Percentiles rank a stretch among this genome's conserved stretches.
Conservation (phyloP, 2,113 vertebrate species). For the Gnathonemus echidnorhynchus region DNA sequence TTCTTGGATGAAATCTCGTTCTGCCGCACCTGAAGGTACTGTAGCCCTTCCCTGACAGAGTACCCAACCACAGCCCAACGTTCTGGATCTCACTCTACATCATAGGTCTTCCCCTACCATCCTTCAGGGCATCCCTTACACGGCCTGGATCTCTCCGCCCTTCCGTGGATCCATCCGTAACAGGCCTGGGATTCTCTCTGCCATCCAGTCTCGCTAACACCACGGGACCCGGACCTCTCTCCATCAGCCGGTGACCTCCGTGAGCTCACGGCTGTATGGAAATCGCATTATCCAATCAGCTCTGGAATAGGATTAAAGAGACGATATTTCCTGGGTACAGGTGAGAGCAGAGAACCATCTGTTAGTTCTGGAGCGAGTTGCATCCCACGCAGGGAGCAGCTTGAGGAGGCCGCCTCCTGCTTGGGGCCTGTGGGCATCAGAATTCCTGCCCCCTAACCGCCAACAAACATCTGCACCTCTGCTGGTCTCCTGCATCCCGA, state of each 20-base stretch:
- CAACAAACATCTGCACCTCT: neutral
- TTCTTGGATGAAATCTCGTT: neutral
- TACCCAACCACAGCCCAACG: neutral
- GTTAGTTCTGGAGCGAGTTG: neutral
- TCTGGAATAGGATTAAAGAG: neutral
- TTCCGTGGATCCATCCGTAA: neutral
- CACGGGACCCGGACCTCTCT: neutral
- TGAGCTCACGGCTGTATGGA: neutral
- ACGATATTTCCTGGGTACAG: neutral
- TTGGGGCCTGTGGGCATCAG: neutral
- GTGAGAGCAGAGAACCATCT: constrained; percentile 1
- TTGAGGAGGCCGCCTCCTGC: neutral
- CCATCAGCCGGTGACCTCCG: neutral
- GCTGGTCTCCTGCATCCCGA: neutral
- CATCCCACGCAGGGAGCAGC: neutral
- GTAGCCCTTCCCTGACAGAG: neutral
- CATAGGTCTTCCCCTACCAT: neutral
- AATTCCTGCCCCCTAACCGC: neutral
- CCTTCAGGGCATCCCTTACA: neutral
- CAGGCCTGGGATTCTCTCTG: neutral
- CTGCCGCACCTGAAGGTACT: neutral
- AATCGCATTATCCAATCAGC: neutral
- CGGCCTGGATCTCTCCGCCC: neutral
- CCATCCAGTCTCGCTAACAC: neutral
- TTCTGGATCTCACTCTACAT: neutral